Conservation (phyloP, 2,888 invertebrate species). For the Caenorhabditis virilis region DNA sequence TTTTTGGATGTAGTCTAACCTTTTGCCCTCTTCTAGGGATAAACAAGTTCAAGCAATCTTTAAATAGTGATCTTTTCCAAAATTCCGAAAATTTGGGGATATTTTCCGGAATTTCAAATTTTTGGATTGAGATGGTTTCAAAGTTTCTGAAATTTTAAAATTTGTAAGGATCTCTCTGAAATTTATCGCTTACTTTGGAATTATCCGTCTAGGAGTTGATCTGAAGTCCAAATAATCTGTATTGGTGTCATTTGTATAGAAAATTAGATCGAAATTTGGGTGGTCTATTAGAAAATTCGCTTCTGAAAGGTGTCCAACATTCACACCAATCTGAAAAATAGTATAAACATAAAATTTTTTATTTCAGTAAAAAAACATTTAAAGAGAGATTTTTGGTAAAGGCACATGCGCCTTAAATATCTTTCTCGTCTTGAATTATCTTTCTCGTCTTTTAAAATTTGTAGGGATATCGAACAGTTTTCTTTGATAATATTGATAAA, state of each 20-base stretch:
- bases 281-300: slow-evolving; percentile 1
- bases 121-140: not conserved
- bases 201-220: slow-evolving; percentile 7
- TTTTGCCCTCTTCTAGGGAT: slow-evolving; percentile 8
- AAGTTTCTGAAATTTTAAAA: slow-evolving; percentile 9
- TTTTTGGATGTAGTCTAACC: slow-evolving; percentile 2
- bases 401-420: not conserved
- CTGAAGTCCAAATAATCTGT: slow-evolving; percentile 18
- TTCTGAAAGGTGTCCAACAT: slow-evolving; percentile 4
- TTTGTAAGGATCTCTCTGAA: not conserved
- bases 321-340: slow-evolving; percentile 25
- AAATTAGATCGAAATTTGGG: slow-evolving; percentile 10
- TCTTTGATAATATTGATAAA: too few relatives aligned
- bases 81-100: slow-evolving; percentile 19
- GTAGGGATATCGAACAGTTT: not conserved
- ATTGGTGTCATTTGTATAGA: slow-evolving; percentile 8
- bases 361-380: not conserved
- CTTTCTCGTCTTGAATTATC: not conserved
- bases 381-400: not conserved
- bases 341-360: not conserved
- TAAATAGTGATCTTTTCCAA: slow-evolving; percentile 13
- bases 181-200: slow-evolving; percentile 17
- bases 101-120: slow-evolving; percentile 10
- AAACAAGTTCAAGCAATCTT: slow-evolving; percentile 17
- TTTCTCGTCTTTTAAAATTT: not conserved